Evolutionary conservation across 2,888 invertebrate genomes (phyloP).

Genomic region (Metopia argyrocephala): DNA sequence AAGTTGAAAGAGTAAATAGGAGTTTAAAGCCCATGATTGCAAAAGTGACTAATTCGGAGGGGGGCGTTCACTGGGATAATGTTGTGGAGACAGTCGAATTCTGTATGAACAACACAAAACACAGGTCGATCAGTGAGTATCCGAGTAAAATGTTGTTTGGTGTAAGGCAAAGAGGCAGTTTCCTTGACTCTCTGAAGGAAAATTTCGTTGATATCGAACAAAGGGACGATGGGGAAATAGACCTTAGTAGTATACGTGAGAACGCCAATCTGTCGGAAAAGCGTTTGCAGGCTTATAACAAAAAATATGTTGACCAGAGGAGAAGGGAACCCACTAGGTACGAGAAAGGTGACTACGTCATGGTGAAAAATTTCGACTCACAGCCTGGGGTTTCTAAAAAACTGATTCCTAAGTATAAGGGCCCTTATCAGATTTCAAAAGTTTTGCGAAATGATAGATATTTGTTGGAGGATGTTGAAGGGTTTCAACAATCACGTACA

Average conservation of each 20-base stretch:
- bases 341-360: slow-evolving; percentile 19
- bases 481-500: slow-evolving; percentile 27
- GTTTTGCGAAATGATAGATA: slow-evolving; percentile 39
- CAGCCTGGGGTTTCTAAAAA: slow-evolving; percentile 30
- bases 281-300: slow-evolving; percentile 4
- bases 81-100: slow-evolving; percentile 41
- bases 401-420: slow-evolving; percentile 36
- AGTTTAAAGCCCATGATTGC: slow-evolving; percentile 44
- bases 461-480: slow-evolving; percentile 32
- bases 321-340: slow-evolving; percentile 2
- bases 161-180: slow-evolving; percentile 12
- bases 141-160: slow-evolving; percentile 53
- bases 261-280: not conserved
- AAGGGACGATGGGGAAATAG: not conserved
- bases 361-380: slow-evolving; percentile 31
- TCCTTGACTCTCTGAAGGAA: slow-evolving; percentile 10
- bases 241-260: not conserved
- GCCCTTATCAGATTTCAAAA: slow-evolving; percentile 34
- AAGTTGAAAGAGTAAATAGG: slow-evolving; percentile 64
- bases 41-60: slow-evolving; percentile 30
- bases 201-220: slow-evolving; percentile 15
- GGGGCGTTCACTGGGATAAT: slow-evolving; percentile 24
- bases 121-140: slow-evolving; percentile 37
- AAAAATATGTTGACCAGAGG: not conserved
- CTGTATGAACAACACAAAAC: slow-evolving; percentile 45